A percentile compares a stretch with the other conserved stretches of the same genome.
Conservation (phyloP, 2,888 invertebrate genomes). For the Teleogryllus oceanicus region DNA sequence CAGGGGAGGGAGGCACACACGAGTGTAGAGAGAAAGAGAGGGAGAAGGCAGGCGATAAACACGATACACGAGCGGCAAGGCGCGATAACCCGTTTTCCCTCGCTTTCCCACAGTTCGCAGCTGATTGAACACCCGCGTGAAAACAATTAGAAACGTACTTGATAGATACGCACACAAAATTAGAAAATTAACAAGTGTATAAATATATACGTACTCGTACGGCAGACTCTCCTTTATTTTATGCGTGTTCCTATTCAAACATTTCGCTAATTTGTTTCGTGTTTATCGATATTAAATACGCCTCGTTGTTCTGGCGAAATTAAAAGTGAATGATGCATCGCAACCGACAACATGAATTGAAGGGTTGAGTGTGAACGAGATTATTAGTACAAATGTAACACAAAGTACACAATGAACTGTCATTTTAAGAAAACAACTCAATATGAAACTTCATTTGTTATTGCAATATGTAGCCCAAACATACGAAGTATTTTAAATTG, state of each 20-base stretch:
- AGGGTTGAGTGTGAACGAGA: no score
- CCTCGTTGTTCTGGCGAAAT: not conserved
- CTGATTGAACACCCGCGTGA: not conserved
- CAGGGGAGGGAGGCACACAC: not conserved
- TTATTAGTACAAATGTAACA: no score
- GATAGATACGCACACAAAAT: not conserved
- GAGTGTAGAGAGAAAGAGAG: not conserved
- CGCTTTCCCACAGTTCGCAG: not conserved
- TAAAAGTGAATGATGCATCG: not conserved
- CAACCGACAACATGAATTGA: no score
- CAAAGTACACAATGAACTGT: no score
- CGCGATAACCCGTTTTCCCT: not conserved
- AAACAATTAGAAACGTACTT: slow-evolving; percentile 9
- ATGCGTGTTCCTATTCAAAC: not conserved
- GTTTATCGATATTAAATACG: slow-evolving; percentile 5
- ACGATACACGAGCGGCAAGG: not conserved
- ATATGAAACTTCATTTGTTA: no score
- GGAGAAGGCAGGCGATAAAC: not conserved
- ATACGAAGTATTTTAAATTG: no score
- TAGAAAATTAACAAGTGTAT: not conserved
- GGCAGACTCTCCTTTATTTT: no score
- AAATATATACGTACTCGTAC: not conserved
- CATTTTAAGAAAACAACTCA: no score
- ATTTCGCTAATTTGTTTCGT: not conserved
- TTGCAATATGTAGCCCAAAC: no score